Base-by-base conservation (phyloP, 2,113 vertebrate genomes). In the Urocynchramus pylzowi region DNA sequence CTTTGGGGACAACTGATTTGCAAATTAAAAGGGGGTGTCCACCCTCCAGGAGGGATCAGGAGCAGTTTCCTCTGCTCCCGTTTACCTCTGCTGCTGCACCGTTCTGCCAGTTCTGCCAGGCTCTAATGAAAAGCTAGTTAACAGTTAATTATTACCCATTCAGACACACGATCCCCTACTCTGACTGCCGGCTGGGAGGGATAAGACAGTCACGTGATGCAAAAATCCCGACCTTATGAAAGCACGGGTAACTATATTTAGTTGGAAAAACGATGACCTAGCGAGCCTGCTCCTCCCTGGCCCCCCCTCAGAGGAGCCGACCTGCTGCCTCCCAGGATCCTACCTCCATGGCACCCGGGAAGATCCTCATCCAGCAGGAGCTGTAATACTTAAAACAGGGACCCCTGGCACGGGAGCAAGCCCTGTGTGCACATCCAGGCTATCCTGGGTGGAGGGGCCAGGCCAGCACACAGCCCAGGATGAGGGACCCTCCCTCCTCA, bases 111-210 rank as follows among this genome's bases (percentile, higher is more conserved):
- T 63, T 63, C 87, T 87, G 64, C 88, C 64, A 44, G 81, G 73
- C 89, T 92, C 94, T 96, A 97, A 96, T 94, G 96, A 97, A 96
- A 96, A 97, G 93, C 96, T 97, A 93, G 92, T 97, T 97, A 97
- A 97, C 90, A 97, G 97, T 96, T 97, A 97, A 97, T 97, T 97
- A 97, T 97, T 97, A 97, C 93, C 87, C 92, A 96, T 93, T 96
- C 92, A 92, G 96, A 96, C 87, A 97, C 90, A 54, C 19, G 77
- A 97, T 94, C 96, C 87, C 80, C 91, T 93, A 79, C 82, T 53
- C 68, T 9, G 74, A 70, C 76, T 82, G 92, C 50, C 3, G 44
- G 79, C 82, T 7, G n/a, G 93, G 87, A 94, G 93, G 94, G 95
- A 92, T 96, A 96, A 96, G 82, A 87, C 47, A 41, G 64, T 95